Evolutionary conservation across 2,113 vertebrate species (phyloP).

Genomic region (Aythya baeri): DNA sequence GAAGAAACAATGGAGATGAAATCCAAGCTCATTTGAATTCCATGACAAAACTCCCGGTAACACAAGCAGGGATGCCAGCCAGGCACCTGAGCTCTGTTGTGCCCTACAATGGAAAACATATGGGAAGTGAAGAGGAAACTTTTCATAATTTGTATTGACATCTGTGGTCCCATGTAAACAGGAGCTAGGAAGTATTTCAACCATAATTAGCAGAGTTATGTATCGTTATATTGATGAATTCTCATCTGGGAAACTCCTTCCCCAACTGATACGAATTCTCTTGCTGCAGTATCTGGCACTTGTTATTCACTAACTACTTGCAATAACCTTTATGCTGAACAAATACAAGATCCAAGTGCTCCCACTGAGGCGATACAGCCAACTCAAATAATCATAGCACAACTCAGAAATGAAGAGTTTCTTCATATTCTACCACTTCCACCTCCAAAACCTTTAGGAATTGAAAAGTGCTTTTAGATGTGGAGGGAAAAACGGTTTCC

Average conservation of each 20-base stretch:
- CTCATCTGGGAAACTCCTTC: neutral
- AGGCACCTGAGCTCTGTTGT: neutral
- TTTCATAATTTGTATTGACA: neutral
- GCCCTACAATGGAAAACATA: neutral
- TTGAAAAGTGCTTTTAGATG: neutral
- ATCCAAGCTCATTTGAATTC: neutral
- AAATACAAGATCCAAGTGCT: neutral
- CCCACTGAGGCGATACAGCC: neutral
- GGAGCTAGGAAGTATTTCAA: conserved; percentile 14
- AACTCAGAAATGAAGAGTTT: neutral
- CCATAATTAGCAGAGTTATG: neutral
- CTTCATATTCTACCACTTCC: neutral
- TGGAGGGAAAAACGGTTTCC: neutral
- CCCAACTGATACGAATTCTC: neutral
- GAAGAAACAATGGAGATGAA: neutral
- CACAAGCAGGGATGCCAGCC: neutral
- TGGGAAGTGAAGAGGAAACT: neutral
- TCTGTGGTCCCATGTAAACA: neutral
- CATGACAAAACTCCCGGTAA: neutral
- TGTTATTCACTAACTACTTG: neutral
- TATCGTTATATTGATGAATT: neutral
- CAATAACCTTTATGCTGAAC: neutral
- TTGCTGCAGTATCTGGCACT: neutral
- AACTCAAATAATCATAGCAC: neutral
- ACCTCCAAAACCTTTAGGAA: neutral